phyloP scores from a whole-genome alignment of 2,888 invertebrate species.

The Abrostola triplasia region DNA sequence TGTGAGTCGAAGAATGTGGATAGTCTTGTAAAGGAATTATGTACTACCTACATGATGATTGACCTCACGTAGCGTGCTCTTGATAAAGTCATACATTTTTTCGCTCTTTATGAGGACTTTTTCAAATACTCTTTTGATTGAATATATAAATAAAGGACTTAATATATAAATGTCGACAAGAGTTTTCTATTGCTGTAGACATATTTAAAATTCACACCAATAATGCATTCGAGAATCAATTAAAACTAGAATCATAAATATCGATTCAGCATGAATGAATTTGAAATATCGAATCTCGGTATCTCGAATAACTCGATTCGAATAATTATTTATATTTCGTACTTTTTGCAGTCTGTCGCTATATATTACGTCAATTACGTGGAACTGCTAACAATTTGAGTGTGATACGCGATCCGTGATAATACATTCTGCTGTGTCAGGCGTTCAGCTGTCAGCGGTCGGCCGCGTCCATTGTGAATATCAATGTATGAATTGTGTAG shows the following conservation, averaged over 20 bases:
- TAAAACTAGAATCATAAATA: not conserved
- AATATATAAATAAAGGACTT: no score
- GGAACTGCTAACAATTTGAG: conserved; percentile 22
- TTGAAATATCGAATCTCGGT: not conserved
- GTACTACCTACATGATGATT: no score
- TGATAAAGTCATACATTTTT: no score
- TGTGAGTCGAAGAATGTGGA: no score
- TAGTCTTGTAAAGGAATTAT: no score
- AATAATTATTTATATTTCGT: conserved; percentile 34
- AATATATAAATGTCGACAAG: no score
- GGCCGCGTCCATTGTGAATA: conserved; percentile 2
- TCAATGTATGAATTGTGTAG: conserved; percentile 5
- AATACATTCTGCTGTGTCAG: conserved; percentile 22
- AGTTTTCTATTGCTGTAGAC: no score
- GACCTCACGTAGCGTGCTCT: no score
- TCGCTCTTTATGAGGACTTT: no score
- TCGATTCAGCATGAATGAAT: not conserved
- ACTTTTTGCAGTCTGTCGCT: conserved; percentile 2
- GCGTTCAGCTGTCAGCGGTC: not conserved
- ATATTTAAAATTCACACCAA: no score
- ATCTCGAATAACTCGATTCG: conserved; percentile 2
- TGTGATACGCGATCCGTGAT: conserved; percentile 32
- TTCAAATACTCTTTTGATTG: no score
- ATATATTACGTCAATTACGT: conserved; percentile 8
- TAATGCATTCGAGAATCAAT: not conserved